These are phyloP conservation scores for Rallus limicola DNA, from an alignment of 2,113 vertebrate genomes.

Conservation along the genomic window DNA sequence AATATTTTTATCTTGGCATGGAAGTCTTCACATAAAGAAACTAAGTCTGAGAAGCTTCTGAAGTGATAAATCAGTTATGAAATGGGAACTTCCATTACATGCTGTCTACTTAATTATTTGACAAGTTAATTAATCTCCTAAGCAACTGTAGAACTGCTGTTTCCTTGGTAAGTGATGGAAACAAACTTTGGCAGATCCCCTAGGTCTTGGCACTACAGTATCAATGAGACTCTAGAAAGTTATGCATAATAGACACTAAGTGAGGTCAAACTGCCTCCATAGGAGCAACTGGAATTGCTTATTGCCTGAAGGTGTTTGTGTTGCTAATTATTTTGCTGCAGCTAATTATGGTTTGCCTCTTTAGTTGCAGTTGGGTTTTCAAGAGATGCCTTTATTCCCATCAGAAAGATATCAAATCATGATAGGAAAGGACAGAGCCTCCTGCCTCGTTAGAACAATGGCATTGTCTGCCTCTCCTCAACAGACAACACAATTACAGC, in stretches of 20 bases:
- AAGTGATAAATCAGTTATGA: constrained; percentile 78
- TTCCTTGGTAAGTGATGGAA: constrained; percentile 62
- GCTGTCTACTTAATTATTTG: constrained; percentile 80
- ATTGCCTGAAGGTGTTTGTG: constrained; percentile 43
- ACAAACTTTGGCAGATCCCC: constrained; percentile 52
- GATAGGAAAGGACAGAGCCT: constrained; percentile 11
- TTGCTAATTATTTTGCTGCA: constrained; percentile 65
- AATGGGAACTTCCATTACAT: constrained; percentile 70
- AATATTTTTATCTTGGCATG: not conserved
- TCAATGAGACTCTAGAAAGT: constrained; percentile 58
- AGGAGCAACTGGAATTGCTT: constrained; percentile 27
- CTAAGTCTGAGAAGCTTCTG: constrained; percentile 56
- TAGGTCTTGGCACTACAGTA: constrained; percentile 52
- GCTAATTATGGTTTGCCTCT: constrained; percentile 52
- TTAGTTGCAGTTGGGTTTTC: not conserved
- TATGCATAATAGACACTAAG: constrained; percentile 43
- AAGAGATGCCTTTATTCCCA: constrained; percentile 19
- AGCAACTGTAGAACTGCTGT: constrained; percentile 61
- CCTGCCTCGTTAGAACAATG: constrained; percentile 7
- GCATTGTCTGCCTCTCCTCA: not conserved
- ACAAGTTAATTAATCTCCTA: constrained; percentile 81
- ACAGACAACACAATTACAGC: constrained; percentile 19
- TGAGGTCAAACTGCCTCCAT: constrained; percentile 60
- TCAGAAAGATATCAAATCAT: not conserved
- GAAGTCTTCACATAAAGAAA: not conserved